Evolutionary conservation across 2,797 vertebrate genomes (phyloP).

Genomic region (Diplodus sargus): DNA sequence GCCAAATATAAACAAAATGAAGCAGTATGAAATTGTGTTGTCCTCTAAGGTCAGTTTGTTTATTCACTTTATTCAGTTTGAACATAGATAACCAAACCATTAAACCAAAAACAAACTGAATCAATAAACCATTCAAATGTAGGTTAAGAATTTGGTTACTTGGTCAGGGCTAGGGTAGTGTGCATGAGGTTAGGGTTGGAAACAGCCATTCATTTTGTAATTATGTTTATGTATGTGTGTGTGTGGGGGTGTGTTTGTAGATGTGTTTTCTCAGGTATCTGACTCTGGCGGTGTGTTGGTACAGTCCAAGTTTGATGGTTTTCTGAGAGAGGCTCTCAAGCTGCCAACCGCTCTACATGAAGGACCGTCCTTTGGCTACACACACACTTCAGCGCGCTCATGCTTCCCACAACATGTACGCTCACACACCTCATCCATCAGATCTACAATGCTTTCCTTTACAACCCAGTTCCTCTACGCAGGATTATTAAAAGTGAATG

Average conservation of each 20-base stretch:
- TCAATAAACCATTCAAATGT: too few species aligned
- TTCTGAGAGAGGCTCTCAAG: constrained; percentile 91
- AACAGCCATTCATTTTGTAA: neutral
- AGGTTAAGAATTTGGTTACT: neutral
- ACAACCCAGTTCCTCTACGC: neutral
- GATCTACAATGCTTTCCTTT: neutral
- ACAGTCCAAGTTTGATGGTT: constrained; percentile 91
- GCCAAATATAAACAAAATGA: too few species aligned
- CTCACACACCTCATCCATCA: neutral
- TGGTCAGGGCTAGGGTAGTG: neutral
- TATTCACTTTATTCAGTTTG: too few species aligned
- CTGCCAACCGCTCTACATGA: constrained; percentile 93
- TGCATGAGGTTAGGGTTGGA: neutral
- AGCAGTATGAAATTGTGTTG: too few species aligned
- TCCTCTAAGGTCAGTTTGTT: too few species aligned
- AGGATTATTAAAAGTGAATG: neutral
- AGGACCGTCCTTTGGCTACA: constrained; percentile 95
- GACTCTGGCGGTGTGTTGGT: constrained; percentile 90
- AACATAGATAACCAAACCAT: too few species aligned
- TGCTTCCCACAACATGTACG: constrained; percentile 95
- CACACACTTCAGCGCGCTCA: constrained; percentile 85
- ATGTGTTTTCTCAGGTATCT: constrained; percentile 96
- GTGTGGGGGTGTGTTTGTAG: constrained; percentile 74
- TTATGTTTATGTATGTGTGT: constrained; percentile 8
- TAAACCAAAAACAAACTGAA: too few species aligned